Conservation (phyloP, 2,113 vertebrate species). For the Syngnathus typhle region DNA sequence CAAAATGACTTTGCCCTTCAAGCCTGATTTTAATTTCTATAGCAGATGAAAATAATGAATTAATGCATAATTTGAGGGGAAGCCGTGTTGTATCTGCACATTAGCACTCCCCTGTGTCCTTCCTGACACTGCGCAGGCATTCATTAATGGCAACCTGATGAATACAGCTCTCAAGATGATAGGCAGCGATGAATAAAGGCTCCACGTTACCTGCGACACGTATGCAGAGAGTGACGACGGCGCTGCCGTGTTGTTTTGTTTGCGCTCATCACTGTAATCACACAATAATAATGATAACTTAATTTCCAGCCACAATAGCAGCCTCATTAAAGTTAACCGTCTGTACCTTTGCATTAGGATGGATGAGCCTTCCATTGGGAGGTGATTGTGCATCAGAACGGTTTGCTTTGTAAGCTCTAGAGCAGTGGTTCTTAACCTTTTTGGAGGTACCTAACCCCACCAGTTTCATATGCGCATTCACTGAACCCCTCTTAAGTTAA, state of each 20-base stretch:
- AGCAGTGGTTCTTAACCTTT: too few species aligned
- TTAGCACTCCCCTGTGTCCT: conserved; percentile 53
- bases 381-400: conserved; percentile 38
- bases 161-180: conserved; percentile 49
- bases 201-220: conserved; percentile 33
- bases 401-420: conserved; percentile 1
- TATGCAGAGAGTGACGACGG: conserved; percentile 30
- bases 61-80: conserved; percentile 53
- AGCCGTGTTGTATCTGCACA: conserved; percentile 50
- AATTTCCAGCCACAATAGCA: conserved; percentile 20
- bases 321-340: neutral
- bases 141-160: conserved; percentile 62
- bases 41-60: conserved; percentile 48
- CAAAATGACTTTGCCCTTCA: conserved; percentile 40
- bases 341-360: conserved; percentile 31
- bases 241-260: conserved; percentile 21
- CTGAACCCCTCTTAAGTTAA: too few species aligned
- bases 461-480: too few species aligned
- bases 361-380: conserved; percentile 35
- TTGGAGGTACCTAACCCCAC: too few species aligned
- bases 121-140: conserved; percentile 54
- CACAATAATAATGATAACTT: conserved; percentile 11
- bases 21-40: conserved; percentile 49
- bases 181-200: conserved; percentile 40
- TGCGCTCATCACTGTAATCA: conserved; percentile 37